Base-by-base conservation (phyloP, 2,888 invertebrate genomes). In the Andrena marginata region DNA sequence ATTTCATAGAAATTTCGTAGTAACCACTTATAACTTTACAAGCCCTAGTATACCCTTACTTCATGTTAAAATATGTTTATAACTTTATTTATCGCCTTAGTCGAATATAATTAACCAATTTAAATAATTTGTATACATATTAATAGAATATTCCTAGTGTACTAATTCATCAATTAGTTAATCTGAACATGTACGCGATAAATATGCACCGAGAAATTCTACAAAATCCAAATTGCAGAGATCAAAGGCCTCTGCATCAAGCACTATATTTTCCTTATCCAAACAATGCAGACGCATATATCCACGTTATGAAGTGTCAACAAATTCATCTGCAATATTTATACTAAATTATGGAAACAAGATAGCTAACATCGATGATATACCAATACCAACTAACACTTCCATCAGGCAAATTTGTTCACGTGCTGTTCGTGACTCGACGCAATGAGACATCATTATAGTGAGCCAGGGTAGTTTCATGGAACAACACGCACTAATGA, bases 401-500 rank as follows among this genome's bases (percentile, higher is more conserved):
- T 68, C 13, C 69, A 16, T 10, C 8, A 2, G 2, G 23, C 26
- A 6, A 69, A 42, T 56, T 59, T 20, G 26, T 49, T 49, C 26
- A 20, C 42, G 10, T 23, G n/a, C 7, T 31, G 20, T 0, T 20
- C 4, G 6, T 29, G 4, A 31, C 49, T 49, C n/a, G 51, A 7
- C 23, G 31, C 23, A 62, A 16, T 16, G 72, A 13, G 42, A 65
- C 56, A 65, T 8, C 26, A 42, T 63, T 29, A 69, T 35, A n/a
- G 29, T 31, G n/a, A 6, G 59, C 56, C 16, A 49, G 29, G 16
- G 2, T 49, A 59, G 20, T 33, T 49, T 62, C 26, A 20, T 10
- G 64, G n/a, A 35, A 33, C 59, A 23, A 59, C 60, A 35, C 49
- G 7, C 29, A n/a, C 5, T 69, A 69, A 75, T 60, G 51, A 62